Evolutionary conservation across 1,140 invertebrate species (phyloP).

Genomic region (Drosophila bocki): DNA sequence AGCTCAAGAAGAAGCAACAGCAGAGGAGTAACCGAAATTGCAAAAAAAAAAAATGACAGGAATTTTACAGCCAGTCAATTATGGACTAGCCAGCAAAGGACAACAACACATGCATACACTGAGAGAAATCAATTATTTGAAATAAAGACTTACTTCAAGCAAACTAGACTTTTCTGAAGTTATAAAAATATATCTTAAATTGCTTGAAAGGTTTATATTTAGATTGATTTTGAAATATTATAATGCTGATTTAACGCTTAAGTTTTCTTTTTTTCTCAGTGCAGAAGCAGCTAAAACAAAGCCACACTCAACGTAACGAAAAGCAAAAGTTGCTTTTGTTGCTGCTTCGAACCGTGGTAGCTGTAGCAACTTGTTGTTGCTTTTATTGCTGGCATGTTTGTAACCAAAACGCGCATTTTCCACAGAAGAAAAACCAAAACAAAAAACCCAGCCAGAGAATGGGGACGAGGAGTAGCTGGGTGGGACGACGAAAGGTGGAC

Average conservation of each 20-base stretch:
- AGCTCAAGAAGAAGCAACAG: conserved; percentile 12
- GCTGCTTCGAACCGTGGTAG: conserved; percentile 9
- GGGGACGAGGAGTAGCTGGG: conserved; percentile 1
- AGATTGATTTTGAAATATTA: not conserved
- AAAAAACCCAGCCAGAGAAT: conserved; percentile 12
- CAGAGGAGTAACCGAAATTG: conserved; percentile 41
- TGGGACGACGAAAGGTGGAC: conserved; percentile 46
- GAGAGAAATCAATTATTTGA: not conserved
- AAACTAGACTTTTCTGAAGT: too few species aligned
- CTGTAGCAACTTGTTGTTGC: conserved; percentile 41
- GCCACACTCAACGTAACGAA: conserved; percentile 46
- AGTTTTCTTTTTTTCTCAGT: not conserved
- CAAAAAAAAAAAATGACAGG: conserved; percentile 62
- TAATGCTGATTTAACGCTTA: fast-evolving
- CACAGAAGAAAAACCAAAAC: conserved; percentile 44
- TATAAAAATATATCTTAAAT: not conserved
- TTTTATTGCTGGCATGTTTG: conserved; percentile 55
- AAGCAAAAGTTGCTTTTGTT: conserved; percentile 62
- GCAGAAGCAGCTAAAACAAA: conserved; percentile 26
- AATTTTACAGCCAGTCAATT: conserved; percentile 82
- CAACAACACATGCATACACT: conserved; percentile 25
- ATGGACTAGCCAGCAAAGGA: conserved; percentile 46
- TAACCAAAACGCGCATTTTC: conserved; percentile 79
- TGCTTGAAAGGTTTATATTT: too few species aligned
- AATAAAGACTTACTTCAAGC: not conserved